Base-by-base conservation (phyloP, 1,140 invertebrate species). In the Ephestia elutella region DNA sequence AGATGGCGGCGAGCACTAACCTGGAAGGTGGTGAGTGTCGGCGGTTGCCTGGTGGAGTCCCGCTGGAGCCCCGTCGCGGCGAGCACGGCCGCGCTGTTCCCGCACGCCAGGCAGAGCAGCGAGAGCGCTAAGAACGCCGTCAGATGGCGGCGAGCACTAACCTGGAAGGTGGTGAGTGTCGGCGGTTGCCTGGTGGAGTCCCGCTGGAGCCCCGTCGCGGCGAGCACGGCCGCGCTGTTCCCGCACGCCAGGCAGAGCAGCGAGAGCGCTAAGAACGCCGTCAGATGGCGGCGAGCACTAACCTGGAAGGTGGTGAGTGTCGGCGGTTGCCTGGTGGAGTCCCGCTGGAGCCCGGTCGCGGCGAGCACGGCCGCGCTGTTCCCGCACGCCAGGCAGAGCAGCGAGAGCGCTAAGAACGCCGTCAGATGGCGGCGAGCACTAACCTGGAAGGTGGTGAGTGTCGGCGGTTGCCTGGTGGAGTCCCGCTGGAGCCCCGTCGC, bases 401-500 rank as follows among this genome's bases (percentile, higher is more conserved):
- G n/a, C n/a, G n/a, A n/a, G n/a, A n/a, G n/a, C n/a, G n/a, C n/a
- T n/a, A n/a, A n/a, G n/a, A n/a, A n/a, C n/a, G n/a, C n/a, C n/a
- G n/a, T n/a, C n/a, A n/a, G n/a, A n/a, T n/a, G n/a, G n/a, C n/a
- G n/a, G n/a, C n/a, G n/a, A n/a, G n/a, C n/a, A n/a, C 32, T 38
- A 10, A 86, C 83, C 69, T 86, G 70, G 60, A 84, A 86, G 67
- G 59, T 80, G 70, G 67, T 63, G 32, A 64, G 63, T 13, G 67
- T 19, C 25, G 57, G 51, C 2, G 56, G 57, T 18, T 71, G 71
- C 35, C 63, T 63, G 7, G 44, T 66, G 3, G 82, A 72, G 75
- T 92, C 92, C 13, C 91, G 77, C 59, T 91, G 88, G 17, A 92
- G 73, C 18, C 91, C 92, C 18, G 90, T 92, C 59, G 90, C 90